phyloP scores from a whole-genome alignment of 2,888 invertebrate genomes.

The Ochlodes sylvanus region DNA sequence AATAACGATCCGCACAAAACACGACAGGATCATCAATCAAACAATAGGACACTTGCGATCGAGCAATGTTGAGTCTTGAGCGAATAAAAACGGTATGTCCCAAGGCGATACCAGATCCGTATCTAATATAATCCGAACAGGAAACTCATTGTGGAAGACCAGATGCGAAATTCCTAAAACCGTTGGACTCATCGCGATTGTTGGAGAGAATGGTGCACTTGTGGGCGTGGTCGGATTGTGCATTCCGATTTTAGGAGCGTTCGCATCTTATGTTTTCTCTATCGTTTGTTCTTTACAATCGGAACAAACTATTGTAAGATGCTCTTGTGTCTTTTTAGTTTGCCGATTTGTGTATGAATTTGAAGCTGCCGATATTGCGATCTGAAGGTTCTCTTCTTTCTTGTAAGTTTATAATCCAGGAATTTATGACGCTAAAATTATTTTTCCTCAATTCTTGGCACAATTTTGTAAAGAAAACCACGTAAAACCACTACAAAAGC shows the following conservation, averaged over 20 bases:
- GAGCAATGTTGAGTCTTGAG: slow-evolving; percentile 38
- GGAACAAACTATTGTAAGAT: slow-evolving; percentile 46
- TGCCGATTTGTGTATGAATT: slow-evolving; percentile 11
- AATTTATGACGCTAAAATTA: not conserved
- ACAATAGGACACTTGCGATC: slow-evolving; percentile 56
- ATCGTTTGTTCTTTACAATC: slow-evolving; percentile 45
- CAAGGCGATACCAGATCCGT: slow-evolving; percentile 73
- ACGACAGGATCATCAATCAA: slow-evolving; percentile 55
- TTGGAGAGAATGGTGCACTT: slow-evolving; percentile 62
- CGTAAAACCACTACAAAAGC: not conserved
- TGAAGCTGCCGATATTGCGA: slow-evolving; percentile 9
- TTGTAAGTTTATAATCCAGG: not conserved
- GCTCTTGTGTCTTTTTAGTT: slow-evolving; percentile 14
- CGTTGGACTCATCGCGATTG: slow-evolving; percentile 54
- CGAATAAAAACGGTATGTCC: slow-evolving; percentile 67
- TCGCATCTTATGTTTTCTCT: slow-evolving; percentile 33
- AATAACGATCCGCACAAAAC: slow-evolving; percentile 19
- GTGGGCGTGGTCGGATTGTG: slow-evolving; percentile 77
- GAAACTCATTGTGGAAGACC: slow-evolving; percentile 76
- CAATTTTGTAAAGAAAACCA: not conserved
- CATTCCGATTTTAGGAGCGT: slow-evolving; percentile 55
- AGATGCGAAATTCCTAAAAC: slow-evolving; percentile 81
- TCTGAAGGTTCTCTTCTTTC: not conserved
- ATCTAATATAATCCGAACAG: slow-evolving; percentile 83
- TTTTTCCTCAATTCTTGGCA: not conserved